A percentile compares a stretch with the other conserved stretches of the same genome.
These are phyloP conservation scores for Melikaiella ostensackeni DNA, from an alignment of 2,888 invertebrate genomes.

Conservation along the genomic window DNA sequence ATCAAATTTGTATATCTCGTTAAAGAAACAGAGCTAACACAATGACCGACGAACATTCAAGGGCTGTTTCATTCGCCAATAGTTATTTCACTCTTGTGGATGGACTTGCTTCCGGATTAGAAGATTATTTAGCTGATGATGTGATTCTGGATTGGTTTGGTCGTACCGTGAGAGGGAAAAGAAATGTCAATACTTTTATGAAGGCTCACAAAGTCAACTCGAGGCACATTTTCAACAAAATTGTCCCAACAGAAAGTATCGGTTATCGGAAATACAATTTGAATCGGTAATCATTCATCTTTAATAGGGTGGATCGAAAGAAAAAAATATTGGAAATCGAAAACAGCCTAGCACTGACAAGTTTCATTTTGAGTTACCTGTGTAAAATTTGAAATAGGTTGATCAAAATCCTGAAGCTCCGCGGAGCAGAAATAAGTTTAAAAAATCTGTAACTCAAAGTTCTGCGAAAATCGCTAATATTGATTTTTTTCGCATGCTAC, in stretches of 20 bases:
- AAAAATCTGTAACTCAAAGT: too few relatives aligned
- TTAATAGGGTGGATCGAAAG: background rate
- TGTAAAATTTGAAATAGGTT: too few relatives aligned
- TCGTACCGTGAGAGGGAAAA: conserved; percentile 80
- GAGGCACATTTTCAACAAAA: conserved; percentile 78
- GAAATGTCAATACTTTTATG: conserved; percentile 80
- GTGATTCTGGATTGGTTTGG: conserved; percentile 83
- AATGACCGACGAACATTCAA: conserved; percentile 47
- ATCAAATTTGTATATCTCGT: background rate
- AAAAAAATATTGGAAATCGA: too few relatives aligned
- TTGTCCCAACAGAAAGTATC: conserved; percentile 64
- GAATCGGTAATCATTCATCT: conserved; percentile 39
- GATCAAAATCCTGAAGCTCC: too few relatives aligned
- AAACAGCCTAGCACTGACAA: too few relatives aligned
- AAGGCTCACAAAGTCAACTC: conserved; percentile 79
- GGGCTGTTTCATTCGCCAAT: conserved; percentile 76
- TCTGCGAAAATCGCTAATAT: too few relatives aligned
- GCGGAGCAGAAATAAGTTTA: too few relatives aligned
- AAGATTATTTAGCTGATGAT: conserved; percentile 79
- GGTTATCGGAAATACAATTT: conserved; percentile 50
- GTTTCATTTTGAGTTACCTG: too few relatives aligned
- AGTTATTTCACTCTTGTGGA: conserved; percentile 79
- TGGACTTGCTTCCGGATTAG: conserved; percentile 78
- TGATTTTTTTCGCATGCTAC: too few relatives aligned
- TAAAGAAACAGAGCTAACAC: conserved; percentile 4